A percentile compares a stretch with the other conserved stretches of the same genome.
These are phyloP conservation scores for Cydia fagiglandana DNA, from an alignment of 1,140 invertebrate species.

Conservation along the genomic window DNA sequence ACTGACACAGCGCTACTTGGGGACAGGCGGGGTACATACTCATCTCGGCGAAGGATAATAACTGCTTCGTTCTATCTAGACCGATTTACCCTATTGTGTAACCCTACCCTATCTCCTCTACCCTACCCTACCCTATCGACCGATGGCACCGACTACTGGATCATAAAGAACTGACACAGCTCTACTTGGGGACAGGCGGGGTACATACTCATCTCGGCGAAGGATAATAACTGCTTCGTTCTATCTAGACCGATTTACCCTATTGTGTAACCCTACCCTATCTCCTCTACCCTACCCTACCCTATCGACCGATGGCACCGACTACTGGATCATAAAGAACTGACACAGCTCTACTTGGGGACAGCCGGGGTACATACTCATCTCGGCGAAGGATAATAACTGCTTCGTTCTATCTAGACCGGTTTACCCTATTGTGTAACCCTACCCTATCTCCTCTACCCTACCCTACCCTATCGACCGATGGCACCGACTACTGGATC, in stretches of 20 bases:
- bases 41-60: slow-evolving; percentile 91
- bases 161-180: slow-evolving; percentile 90
- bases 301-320: slow-evolving; percentile 57
- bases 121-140: too few species aligned
- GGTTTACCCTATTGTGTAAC: slow-evolving; percentile 53
- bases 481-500: slow-evolving; percentile 84
- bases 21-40: slow-evolving; percentile 88
- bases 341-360: slow-evolving; percentile 86
- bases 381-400: slow-evolving; percentile 91
- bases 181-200: slow-evolving; percentile 85
- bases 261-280: slow-evolving; percentile 43
- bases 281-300: too few species aligned
- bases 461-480: slow-evolving; percentile 37
- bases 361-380: slow-evolving; percentile 87
- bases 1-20: slow-evolving; percentile 85
- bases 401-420: slow-evolving; percentile 48
- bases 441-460: background rate
- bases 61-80: slow-evolving; percentile 65
- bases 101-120: background rate
- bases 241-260: slow-evolving; percentile 49
- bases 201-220: slow-evolving; percentile 89
- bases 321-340: slow-evolving; percentile 92
- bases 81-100: slow-evolving; percentile 53
- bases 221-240: slow-evolving; percentile 85
- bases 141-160: slow-evolving; percentile 83